Evolutionary conservation across 2,113 vertebrate genomes (phyloP).

Genomic region (Clarias magur): DNA sequence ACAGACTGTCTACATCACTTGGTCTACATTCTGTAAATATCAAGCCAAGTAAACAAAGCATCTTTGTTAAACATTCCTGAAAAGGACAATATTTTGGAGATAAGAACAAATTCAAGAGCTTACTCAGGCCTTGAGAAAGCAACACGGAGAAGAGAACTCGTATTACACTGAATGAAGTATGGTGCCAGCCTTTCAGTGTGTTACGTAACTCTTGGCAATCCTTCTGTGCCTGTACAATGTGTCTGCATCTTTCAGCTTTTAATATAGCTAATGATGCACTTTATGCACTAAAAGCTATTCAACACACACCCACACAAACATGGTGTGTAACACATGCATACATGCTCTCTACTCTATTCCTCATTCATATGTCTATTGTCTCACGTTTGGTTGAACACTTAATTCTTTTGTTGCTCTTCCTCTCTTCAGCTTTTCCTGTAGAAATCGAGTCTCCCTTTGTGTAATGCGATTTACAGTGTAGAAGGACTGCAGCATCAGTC

Average conservation of each 20-base stretch:
- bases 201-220: conserved; percentile 10
- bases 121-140: not conserved
- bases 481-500: not conserved
- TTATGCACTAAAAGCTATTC: not conserved
- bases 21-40: not conserved
- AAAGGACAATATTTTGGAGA: not conserved
- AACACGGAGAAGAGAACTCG: not conserved
- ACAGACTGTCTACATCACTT: not conserved
- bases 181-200: not conserved
- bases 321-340: conserved; percentile 1
- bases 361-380: not conserved
- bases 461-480: not conserved
- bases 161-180: not conserved
- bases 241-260: not conserved
- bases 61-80: not conserved
- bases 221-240: not conserved
- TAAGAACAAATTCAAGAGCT: conserved; percentile 1
- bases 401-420: not conserved
- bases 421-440: not conserved
- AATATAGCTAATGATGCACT: conserved; percentile 9
- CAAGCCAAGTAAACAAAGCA: not conserved
- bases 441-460: not conserved
- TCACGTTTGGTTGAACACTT: not conserved
- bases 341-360: not conserved
- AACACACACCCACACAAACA: not conserved